phyloP scores from a whole-genome alignment of 2,113 vertebrate genomes.

The Piprites chloris region DNA sequence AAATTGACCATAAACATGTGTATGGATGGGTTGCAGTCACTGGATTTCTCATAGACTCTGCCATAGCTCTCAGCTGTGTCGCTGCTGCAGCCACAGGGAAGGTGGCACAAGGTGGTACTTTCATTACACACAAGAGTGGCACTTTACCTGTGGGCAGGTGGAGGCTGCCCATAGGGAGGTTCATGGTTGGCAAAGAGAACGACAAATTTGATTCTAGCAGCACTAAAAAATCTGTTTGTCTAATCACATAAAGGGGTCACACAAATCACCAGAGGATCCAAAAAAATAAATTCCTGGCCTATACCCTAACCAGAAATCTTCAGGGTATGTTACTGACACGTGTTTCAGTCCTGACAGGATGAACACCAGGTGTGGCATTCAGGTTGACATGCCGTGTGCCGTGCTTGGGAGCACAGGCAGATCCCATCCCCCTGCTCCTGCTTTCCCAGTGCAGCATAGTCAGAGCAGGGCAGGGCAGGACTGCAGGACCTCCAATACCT shows the following conservation, averaged over 20 bases:
- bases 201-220: neutral
- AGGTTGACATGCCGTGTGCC: neutral
- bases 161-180: neutral
- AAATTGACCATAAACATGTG: neutral
- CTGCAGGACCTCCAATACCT: neutral
- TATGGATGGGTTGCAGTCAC: rapidly evolving
- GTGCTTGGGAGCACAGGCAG: neutral
- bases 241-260: neutral
- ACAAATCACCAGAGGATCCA: neutral
- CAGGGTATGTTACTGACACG: neutral
- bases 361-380: neutral
- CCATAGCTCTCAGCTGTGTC: neutral
- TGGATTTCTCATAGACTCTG: neutral
- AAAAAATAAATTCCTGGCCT: neutral
- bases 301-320: neutral
- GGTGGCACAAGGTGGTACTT: neutral
- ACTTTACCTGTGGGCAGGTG: rapidly evolving
- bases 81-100: neutral
- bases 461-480: neutral
- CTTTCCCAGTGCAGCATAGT: neutral
- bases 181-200: neutral
- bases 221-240: neutral
- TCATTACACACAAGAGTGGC: neutral
- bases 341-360: neutral
- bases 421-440: neutral